Evolutionary conservation across 2,113 vertebrate species (phyloP).

Genomic region (Chloropsis hardwickii): DNA sequence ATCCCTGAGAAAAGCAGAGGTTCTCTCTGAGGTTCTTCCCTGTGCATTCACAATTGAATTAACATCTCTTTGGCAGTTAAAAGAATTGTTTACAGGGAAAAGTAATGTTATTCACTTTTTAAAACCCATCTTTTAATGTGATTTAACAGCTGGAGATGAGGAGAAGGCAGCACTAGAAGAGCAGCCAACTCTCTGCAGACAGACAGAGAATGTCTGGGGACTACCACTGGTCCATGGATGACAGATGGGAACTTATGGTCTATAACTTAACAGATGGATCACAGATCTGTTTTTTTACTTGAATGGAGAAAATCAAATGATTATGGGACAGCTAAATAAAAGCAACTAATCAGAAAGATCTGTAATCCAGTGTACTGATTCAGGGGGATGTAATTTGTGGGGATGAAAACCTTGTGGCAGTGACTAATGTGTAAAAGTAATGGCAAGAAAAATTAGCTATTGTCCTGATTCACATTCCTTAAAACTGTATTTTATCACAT

Average conservation of each 20-base stretch:
- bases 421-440: constrained; percentile 16
- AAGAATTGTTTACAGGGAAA: constrained; percentile 9
- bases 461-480: background rate
- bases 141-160: constrained; percentile 53
- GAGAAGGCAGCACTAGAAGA: constrained; percentile 18
- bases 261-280: constrained; percentile 63
- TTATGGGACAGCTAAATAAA: background rate
- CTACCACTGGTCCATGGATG: constrained; percentile 8
- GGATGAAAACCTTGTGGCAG: background rate
- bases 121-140: background rate
- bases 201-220: background rate
- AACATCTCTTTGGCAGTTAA: background rate
- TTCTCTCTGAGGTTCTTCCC: background rate
- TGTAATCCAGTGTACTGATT: background rate
- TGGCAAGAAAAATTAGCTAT: background rate
- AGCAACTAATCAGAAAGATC: background rate
- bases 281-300: constrained; percentile 21
- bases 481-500: background rate
- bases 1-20: background rate
- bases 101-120: background rate
- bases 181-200: constrained; percentile 39
- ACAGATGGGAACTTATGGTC: constrained; percentile 59
- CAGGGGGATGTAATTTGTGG: background rate
- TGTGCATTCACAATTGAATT: background rate
- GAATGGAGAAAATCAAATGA: constrained; percentile 18